Evolutionary conservation across 2,888 invertebrate species (phyloP), one percentile per base, ranked within the genome.

Genomic region (Agonopterix subpropinquella): DNA sequence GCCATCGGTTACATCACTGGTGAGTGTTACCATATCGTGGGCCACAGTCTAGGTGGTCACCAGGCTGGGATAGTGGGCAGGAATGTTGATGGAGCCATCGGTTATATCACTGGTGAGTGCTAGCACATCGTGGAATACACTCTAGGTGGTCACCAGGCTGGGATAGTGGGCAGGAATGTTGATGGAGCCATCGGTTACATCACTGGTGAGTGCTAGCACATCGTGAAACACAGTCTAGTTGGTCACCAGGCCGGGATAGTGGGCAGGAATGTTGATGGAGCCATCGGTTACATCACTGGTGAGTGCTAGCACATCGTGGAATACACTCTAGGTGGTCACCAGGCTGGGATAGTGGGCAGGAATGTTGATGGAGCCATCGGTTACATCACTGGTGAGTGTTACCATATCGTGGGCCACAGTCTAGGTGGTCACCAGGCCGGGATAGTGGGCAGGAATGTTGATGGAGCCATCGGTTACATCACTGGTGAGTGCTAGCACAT

Each of bases 221-320:
- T 37, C 9, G 37, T 37, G 37, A 8, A 4, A 18, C 18, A 18
- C 18, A 18, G 18, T 18, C 18, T 18, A 4, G 72, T 72, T 0
- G 72, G 59, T 0, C 62, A 1, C n/a, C n/a, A n/a, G n/a, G 72
- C 1, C 2, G 13, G 73, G 0, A 58, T 70, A 36, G 45, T 66
- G 0, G 69, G 67, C 4, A 61, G 71, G 10, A 55, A 66, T 13
- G 54, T 71, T 2, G 50, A 52, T 1, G 64, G 66, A 4, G 13
- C 48, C 10, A 51, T 66, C 2, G 56, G 62, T n/a, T 73, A 70
- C 13, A 63, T 73, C 2, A 70, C 71, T 43, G 67, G 73, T 68
- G 45, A 54, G 4, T 18, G 61, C 41, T 41, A 11, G 9, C 4
- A 4, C 3, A 18, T 4, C 4, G 3, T 18, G 18, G 3, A 4